Evolutionary conservation across 2,113 vertebrate species (phyloP), one percentile per base, ranked within the genome.

Genomic region (Hiodon tergisus): DNA sequence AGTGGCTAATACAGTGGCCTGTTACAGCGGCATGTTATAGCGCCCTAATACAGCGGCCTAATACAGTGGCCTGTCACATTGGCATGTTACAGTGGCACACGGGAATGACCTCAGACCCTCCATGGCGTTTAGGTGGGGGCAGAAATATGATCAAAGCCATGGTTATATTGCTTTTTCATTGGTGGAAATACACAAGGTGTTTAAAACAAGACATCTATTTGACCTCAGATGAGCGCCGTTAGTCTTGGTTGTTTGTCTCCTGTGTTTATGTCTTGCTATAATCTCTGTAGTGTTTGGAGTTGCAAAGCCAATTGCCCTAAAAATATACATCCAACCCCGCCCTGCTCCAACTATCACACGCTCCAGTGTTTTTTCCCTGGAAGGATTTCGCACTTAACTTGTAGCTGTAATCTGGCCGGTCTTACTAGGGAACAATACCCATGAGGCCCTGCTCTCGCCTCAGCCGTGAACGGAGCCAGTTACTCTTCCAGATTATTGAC

Each of bases 341-440:
- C 85, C 73, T 71, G 47, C 69, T 79, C 75, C 50, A 60, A 6
- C 77, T 81, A 77, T 84, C 83, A 82, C 73, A 80, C 68, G 60
- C 65, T 69, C 53, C 71, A 89, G 85, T 89, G 86, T 88, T 89
- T 86, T 88, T 89, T 91, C 89, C 89, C 90, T 88, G 89, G 86
- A 88, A 81, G 86, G 81, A 81, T 80, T 87, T 83, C 83, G 75
- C 77, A 77, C 82, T 85, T 78, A 69, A 76, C 78, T 53, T 73
- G 80, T 78, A 81, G 85, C 85, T 86, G 73, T 80, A 79, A 76
- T 77, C 47, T 84, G 80, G 86, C 85, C 78, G 77, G 80, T 84
- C 75, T 85, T 48, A 50, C 71, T 10, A 2, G 47, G 82, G 78
- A 87, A 89, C 87, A 89, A 90, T 88, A 82, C 86, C 74, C 79